Conservation (phyloP, 2,113 vertebrate species). For the Halichoerus grypus region DNA sequence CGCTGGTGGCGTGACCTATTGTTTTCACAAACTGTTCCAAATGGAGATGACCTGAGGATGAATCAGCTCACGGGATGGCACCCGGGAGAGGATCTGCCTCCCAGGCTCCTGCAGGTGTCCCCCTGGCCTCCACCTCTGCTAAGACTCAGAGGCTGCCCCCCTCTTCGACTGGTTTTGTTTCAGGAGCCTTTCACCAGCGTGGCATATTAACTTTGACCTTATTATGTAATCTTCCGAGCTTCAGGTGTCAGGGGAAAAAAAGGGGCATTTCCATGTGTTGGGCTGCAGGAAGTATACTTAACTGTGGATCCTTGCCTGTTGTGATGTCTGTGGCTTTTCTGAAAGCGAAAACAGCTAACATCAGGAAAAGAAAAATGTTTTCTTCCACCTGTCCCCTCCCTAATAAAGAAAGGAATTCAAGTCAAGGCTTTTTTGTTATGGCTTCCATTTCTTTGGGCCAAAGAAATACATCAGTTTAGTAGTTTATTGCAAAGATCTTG, state of each 20-base stretch:
- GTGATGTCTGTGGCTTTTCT: not conserved
- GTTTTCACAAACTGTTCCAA: not conserved
- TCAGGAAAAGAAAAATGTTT: slow-evolving; percentile 26
- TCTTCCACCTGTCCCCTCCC: not conserved
- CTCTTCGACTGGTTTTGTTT: not conserved
- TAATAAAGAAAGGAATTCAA: not conserved
- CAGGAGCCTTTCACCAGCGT: not conserved
- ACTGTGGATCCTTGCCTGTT: not conserved
- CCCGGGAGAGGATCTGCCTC: rapidly evolving
- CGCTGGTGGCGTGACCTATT: not conserved
- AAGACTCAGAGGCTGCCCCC: not conserved
- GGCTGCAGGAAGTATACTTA: not conserved
- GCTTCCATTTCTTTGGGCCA: not conserved
- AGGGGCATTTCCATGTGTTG: not conserved
- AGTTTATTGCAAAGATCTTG: slow-evolving; percentile 24
- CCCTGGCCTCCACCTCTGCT: not conserved
- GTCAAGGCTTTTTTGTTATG: slow-evolving; percentile 7
- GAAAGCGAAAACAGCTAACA: not conserved
- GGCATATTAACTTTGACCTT: not conserved
- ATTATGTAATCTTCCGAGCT: not conserved
- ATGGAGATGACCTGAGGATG: not conserved
- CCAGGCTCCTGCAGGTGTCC: not conserved
- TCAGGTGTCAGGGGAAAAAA: not conserved
- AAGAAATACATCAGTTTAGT: not conserved
- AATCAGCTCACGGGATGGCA: not conserved